Conservation (phyloP, 2,888 invertebrate species). For the Isoperla grammatica region DNA sequence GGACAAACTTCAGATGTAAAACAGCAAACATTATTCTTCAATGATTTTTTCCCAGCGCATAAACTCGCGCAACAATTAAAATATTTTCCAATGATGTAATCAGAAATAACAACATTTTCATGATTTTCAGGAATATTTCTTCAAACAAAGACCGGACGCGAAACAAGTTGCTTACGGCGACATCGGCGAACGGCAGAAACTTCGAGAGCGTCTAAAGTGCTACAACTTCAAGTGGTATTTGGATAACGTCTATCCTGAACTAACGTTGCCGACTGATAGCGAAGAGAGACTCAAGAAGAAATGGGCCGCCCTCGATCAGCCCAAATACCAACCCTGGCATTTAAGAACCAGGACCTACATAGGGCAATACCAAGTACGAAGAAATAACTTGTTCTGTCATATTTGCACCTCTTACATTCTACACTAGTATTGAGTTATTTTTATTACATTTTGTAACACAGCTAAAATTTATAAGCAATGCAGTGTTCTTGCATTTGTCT, state of each 20-base stretch:
- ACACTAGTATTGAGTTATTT: too few relatives aligned
- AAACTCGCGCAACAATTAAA: too few relatives aligned
- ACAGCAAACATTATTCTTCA: too few relatives aligned
- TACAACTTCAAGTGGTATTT: conserved; percentile 84
- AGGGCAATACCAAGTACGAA: conserved; percentile 38
- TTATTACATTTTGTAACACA: conserved; percentile 13
- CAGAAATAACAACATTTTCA: too few relatives aligned
- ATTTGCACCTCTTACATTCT: too few relatives aligned
- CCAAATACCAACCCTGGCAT: conserved; percentile 77
- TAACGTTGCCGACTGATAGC: conserved; percentile 57
- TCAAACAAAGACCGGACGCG: conserved; percentile 57
- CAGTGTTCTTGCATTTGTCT: too few relatives aligned
- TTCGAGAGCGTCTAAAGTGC: conserved; percentile 72
- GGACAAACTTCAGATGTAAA: too few relatives aligned
- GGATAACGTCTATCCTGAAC: conserved; percentile 75
- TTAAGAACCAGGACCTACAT: conserved; percentile 49
- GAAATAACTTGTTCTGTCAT: too few relatives aligned
- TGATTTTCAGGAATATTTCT: conserved; percentile 64
- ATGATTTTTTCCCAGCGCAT: too few relatives aligned
- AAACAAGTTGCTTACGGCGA: conserved; percentile 61
- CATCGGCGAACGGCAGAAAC: conserved; percentile 62
- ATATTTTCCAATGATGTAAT: too few relatives aligned
- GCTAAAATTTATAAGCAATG: too few relatives aligned
- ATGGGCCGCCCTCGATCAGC: conserved; percentile 53
- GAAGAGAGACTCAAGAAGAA: conserved; percentile 50